Percentiles rank a stretch among this genome's conserved stretches.
These are phyloP conservation scores for Sebastes hopkinsi DNA, from an alignment of 2,797 vertebrate species.

Conservation along the genomic window DNA sequence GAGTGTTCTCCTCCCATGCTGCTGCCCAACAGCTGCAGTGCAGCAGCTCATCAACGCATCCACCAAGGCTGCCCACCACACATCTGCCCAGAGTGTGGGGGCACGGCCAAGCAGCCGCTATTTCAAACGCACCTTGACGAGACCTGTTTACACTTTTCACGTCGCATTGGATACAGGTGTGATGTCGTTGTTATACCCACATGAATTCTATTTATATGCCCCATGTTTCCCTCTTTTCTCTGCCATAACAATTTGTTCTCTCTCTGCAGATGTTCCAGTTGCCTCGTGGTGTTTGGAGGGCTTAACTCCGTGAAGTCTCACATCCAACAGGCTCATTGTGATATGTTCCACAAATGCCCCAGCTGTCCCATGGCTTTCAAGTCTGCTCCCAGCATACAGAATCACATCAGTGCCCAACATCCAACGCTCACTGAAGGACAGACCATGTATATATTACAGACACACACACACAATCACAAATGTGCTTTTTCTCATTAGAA, in stretches of 20 bases:
- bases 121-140: slow-evolving; percentile 89
- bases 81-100: slow-evolving; percentile 93
- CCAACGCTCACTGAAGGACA: slow-evolving; percentile 86
- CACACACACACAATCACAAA: background rate
- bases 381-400: slow-evolving; percentile 90
- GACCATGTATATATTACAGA: slow-evolving; percentile 82
- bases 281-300: slow-evolving; percentile 94
- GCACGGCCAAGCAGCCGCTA: slow-evolving; percentile 82
- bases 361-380: slow-evolving; percentile 99
- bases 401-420: slow-evolving; percentile 90
- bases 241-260: background rate
- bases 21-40: slow-evolving; percentile 91
- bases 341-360: slow-evolving; percentile 97
- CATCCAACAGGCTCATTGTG: slow-evolving; percentile 95
- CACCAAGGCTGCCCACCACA: slow-evolving; percentile 89
- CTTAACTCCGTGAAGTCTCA: slow-evolving; percentile 96
- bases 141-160: slow-evolving; percentile 91
- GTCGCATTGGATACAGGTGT: slow-evolving; percentile 95
- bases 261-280: slow-evolving; percentile 90
- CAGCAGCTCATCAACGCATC: slow-evolving; percentile 90
- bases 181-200: background rate
- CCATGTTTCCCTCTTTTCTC: background rate
- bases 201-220: background rate
- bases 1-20: slow-evolving; percentile 93
- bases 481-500: background rate